Evolutionary conservation across 2,888 invertebrate genomes (phyloP), one percentile per base, ranked within the genome.

Genomic region (Antitype chi): DNA sequence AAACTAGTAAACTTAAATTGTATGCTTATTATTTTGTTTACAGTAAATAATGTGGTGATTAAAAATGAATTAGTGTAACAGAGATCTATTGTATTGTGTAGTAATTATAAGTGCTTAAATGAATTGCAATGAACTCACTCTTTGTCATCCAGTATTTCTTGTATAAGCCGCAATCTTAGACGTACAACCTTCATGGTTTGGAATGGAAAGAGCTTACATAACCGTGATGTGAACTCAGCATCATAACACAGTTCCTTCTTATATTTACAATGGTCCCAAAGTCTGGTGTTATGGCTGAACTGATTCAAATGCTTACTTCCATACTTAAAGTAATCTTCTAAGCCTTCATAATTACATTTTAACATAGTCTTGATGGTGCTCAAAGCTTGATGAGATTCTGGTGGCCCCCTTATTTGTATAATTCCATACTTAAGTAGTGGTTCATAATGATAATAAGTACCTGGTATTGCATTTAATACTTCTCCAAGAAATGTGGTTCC

Each of bases 401-500:
- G 98, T 38, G 98, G 97, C 15, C 98, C 98, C 89, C 99, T 97
- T 77, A 99, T 98, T 96, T 98, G 98, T 85, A 98, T 97, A 87
- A 99, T 98, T 81, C 98, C 98, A 94, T 98, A 98, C 91, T 98
- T 98, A 79, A 99, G 96, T 80, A 99, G 95, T 53, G 99, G 99
- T 94, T 99, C 99, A 92, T 99, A 99, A 93, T 99, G 99, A 95
- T 99, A 99, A 94, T 97, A 99, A 93, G 98, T 99, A 52, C 98
- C 98, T 28, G 99, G 99, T 92, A 98, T 97, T 47, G 98, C 97
- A 93, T 98, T 98, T 67, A 99, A 93, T 63, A 99, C 97, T 91
- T 99, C 99, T 73, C 99, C 99, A 71, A 99, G 97, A 93, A 99
- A 99, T 55, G 99, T 99, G 32, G 99, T 99, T 11, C 99, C 99